Base-by-base conservation (phyloP, 1,140 invertebrate genomes). In the Polyergus mexicanus region DNA sequence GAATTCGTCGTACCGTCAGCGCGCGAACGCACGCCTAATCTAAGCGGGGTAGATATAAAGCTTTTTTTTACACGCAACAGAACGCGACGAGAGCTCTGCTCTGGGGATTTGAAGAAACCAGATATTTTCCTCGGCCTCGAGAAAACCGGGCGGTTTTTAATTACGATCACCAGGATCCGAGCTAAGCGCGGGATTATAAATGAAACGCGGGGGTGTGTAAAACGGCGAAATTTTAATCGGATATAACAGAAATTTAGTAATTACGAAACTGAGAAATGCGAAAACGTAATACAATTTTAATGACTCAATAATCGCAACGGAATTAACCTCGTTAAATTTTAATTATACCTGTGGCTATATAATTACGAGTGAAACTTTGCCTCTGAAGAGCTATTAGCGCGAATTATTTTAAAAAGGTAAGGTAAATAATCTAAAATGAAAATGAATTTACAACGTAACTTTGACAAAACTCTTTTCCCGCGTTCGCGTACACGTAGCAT, bases 101-200 rank as follows among this genome's bases (percentile, higher is more conserved):
- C 22, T 19, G 22, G 32, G 47, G 83, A 84, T 84, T 84, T 84
- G 22, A 62, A 84, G 83, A 84, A 78, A 84, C 74, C 72, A 78
- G 74, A 84, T 77, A 84, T 83, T 83, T 83, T 62, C 78, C 54
- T 47, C 68, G 19, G 38, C 13, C n/a, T n/a, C 54, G 78, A 60
- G 54, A 41, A 74, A 74, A 72, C 51, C 22, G 38, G 38, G 35
- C 28, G 13, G 54, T 25, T 78, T 78, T n/a, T 41, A 83, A 74
- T 83, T 83, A 83, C n/a, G 66, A 72, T 1, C 51, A 19, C 25
- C 25, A 35, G 10, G 38, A 83, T 22, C 25, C 38, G 6, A 69
- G 10, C 16, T 38, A 58, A 25, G 13, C 22, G 7, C 41, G 16
- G 16, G 35, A 80, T 54, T 68, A 68, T 32, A n/a, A n/a, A 32